phyloP scores from a whole-genome alignment of 2,113 vertebrate species.

The Tragelaphus buxtoni region DNA sequence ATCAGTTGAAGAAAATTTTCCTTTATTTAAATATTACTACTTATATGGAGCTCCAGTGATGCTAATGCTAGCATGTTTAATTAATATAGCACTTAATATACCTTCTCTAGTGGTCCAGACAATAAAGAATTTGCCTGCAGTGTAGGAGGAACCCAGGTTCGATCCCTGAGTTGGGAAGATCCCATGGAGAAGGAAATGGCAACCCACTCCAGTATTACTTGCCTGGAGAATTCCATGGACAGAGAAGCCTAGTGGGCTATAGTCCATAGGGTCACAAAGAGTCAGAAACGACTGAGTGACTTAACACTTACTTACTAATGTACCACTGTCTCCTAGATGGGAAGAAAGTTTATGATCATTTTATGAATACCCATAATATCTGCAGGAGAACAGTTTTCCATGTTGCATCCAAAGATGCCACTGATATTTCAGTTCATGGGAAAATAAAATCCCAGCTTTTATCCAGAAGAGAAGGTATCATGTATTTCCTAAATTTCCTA shows the following conservation, averaged over 20 bases:
- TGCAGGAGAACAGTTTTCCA: not conserved
- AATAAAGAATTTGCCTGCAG: not conserved
- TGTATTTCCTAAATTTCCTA: not conserved
- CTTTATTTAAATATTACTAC: not conserved
- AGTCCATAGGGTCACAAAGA: not conserved
- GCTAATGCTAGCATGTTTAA: not conserved
- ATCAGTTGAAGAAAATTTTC: not conserved
- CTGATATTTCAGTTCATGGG: not conserved
- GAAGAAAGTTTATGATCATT: not conserved
- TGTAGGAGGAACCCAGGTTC: not conserved
- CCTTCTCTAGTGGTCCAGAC: not conserved
- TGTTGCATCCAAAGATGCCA: not conserved
- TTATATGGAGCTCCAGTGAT: not conserved
- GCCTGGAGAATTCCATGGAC: not conserved
- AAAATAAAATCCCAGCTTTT: not conserved
- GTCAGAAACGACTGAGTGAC: not conserved
- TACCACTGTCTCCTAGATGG: not conserved
- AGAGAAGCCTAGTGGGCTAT: not conserved
- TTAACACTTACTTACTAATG: not conserved
- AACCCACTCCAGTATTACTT: not conserved
- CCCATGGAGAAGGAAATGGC: not conserved
- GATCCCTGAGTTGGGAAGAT: not conserved
- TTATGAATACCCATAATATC: not conserved
- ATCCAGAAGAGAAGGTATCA: not conserved
- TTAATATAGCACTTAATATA: not conserved